Conservation (phyloP, 2,113 vertebrate genomes). For the Cyphotilapia sp. region DNA sequence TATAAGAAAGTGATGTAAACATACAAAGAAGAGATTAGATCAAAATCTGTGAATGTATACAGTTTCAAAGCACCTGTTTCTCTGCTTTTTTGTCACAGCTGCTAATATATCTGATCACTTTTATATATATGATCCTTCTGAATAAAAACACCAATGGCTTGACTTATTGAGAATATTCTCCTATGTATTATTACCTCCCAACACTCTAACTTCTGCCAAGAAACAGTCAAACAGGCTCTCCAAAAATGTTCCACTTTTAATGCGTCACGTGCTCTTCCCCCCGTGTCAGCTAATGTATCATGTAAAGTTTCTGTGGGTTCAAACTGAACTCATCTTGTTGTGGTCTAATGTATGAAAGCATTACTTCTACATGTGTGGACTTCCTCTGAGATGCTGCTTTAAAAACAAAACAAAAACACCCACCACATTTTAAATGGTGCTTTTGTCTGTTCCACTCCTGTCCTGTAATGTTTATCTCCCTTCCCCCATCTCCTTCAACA, state of each 20-base stretch:
- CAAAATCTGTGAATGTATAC: background rate
- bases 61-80: background rate
- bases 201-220: background rate
- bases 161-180: background rate
- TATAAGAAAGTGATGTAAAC: background rate
- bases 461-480: constrained; percentile 37
- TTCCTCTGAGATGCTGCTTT: background rate
- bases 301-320: constrained; percentile 4
- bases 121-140: background rate
- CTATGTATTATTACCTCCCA: background rate
- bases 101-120: background rate
- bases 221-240: background rate
- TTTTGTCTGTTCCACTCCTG: constrained; percentile 2
- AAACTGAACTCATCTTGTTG: constrained; percentile 33
- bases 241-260: background rate
- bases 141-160: background rate
- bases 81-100: background rate
- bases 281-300: constrained; percentile 28
- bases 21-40: background rate
- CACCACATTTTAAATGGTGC: background rate
- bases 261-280: background rate
- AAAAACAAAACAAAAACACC: background rate
- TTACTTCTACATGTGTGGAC: background rate
- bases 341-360: background rate
- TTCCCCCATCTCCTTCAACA: constrained; percentile 33